Conservation (phyloP, 2,113 vertebrate species). For the Sporophila hypoxantha region DNA sequence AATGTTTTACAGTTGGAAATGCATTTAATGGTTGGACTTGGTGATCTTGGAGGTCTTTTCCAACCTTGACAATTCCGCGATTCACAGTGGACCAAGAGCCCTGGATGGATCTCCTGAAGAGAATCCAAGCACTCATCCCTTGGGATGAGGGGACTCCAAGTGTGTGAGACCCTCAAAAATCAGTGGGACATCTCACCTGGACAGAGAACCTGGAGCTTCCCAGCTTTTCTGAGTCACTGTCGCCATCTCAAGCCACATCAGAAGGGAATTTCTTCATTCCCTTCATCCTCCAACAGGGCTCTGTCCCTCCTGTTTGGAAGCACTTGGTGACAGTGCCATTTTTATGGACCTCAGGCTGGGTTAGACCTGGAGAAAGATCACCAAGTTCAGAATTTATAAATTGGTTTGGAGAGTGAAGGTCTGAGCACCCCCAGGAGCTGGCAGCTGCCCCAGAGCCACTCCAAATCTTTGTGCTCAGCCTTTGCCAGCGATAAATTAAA, state of each 20-base stretch:
- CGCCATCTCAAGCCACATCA: background rate
- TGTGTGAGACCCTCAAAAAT: slow-evolving; percentile 44
- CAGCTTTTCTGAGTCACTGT: background rate
- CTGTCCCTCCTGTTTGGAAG: background rate
- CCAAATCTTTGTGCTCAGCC: background rate
- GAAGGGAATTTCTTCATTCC: background rate
- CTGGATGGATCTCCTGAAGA: background rate
- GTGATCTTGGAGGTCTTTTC: background rate
- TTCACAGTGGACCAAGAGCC: rapidly evolving
- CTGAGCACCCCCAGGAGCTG: background rate
- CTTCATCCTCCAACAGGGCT: background rate
- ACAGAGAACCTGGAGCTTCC: background rate
- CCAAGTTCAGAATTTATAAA: rapidly evolving
- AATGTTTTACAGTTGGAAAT: rapidly evolving
- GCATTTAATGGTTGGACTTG: background rate
- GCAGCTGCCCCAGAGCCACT: background rate
- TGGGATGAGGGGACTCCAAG: slow-evolving; percentile 26
- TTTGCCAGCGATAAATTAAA: background rate
- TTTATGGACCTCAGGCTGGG: background rate
- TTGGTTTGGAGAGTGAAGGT: background rate
- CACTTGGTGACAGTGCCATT: background rate
- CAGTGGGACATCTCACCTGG: background rate
- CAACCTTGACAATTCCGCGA: rapidly evolving
- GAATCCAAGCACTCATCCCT: slow-evolving; percentile 29
- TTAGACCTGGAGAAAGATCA: background rate